Evolutionary conservation across 2,797 vertebrate species (phyloP).

Genomic region (Anabas testudineus): DNA sequence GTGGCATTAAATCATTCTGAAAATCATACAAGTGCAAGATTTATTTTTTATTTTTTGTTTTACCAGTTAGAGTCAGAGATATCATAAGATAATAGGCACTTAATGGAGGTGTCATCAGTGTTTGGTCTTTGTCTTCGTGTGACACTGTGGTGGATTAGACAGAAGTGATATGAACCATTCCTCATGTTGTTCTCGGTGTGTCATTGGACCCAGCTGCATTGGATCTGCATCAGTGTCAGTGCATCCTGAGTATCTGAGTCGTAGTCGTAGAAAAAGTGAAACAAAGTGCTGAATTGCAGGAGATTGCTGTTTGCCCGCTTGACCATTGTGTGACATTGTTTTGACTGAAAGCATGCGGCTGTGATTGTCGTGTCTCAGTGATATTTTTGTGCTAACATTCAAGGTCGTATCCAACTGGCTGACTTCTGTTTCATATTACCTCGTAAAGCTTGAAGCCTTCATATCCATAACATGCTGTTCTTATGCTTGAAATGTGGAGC

Average conservation of each 20-base stretch:
- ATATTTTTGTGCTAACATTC: conserved; percentile 57
- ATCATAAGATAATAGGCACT: conserved; percentile 47
- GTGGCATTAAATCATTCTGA: conserved; percentile 85
- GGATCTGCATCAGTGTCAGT: conserved; percentile 82
- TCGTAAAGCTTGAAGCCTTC: conserved; percentile 50
- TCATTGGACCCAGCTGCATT: conserved; percentile 78
- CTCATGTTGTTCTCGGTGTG: conserved; percentile 79
- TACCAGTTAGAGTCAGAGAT: conserved; percentile 38
- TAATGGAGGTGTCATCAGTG: conserved; percentile 79
- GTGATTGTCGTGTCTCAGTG: conserved; percentile 74
- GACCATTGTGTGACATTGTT: conserved; percentile 58
- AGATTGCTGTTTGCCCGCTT: conserved; percentile 73
- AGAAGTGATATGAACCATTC: conserved; percentile 74
- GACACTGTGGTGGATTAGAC: conserved; percentile 77
- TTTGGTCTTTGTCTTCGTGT: conserved; percentile 84
- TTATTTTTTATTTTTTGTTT: too few species aligned
- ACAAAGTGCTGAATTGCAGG: conserved; percentile 74
- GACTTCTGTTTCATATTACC: conserved; percentile 51
- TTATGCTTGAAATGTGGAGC: conserved; percentile 36
- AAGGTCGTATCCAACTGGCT: conserved; percentile 84
- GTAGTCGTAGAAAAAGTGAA: conserved; percentile 79
- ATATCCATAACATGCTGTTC: conserved; percentile 42
- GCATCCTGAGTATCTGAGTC: conserved; percentile 78
- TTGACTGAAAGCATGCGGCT: conserved; percentile 84
- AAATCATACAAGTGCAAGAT: conserved; percentile 75